These are phyloP conservation scores for Sinosuthora webbiana DNA, from an alignment of 2,113 vertebrate genomes.

Conservation along the genomic window DNA sequence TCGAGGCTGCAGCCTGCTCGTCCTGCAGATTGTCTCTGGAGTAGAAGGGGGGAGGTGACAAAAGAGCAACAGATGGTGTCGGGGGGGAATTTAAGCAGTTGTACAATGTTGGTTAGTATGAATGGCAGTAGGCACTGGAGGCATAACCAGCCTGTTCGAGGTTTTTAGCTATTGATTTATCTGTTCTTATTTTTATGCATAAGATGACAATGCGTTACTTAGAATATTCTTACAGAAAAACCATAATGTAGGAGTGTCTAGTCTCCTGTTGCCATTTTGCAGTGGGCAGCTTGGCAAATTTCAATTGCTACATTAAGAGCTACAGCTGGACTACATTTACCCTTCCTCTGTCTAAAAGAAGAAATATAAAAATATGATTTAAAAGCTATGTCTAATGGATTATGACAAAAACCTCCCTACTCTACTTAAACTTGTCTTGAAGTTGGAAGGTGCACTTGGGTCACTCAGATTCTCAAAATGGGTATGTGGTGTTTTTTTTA, in stretches of 20 bases:
- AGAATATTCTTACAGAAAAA: background rate
- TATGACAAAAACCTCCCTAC: background rate
- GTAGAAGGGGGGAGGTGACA: background rate
- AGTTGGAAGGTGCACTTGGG: background rate
- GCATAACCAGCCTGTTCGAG: background rate
- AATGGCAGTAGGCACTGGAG: background rate
- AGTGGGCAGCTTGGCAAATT: background rate
- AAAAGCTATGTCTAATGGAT: background rate
- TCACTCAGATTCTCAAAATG: background rate
- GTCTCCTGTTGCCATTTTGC: background rate
- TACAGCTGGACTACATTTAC: background rate
- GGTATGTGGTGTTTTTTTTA: background rate
- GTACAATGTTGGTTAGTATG: rapidly evolving
- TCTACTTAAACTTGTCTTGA: background rate
- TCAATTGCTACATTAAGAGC: background rate
- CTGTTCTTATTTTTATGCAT: background rate
- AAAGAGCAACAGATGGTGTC: background rate
- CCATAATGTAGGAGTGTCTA: background rate
- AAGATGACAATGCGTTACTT: background rate
- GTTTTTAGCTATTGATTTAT: background rate
- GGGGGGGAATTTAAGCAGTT: background rate
- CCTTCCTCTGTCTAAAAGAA: background rate
- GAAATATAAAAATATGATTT: background rate
- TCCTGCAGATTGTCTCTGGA: background rate
- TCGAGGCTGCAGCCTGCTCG: background rate